A percentile compares a stretch with the other conserved stretches of the same genome.
These are phyloP conservation scores for zebrafish (Danio rerio) DNA, from an alignment of 2,113 vertebrate species.

Conservation along the genomic window DNA sequence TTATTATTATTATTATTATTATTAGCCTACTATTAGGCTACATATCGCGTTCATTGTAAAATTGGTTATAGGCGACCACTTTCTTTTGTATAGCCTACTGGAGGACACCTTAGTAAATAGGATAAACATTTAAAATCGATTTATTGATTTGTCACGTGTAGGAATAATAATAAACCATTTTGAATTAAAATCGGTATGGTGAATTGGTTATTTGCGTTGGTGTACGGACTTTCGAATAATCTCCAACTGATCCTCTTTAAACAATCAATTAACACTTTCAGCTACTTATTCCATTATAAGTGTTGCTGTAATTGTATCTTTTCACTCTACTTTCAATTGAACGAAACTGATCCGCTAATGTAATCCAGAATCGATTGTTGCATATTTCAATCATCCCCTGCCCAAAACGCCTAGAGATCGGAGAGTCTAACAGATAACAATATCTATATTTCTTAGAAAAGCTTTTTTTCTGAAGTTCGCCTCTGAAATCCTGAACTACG, in stretches of 20 bases:
- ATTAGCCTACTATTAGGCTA: no score
- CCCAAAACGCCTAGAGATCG: background rate
- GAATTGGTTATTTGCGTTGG: background rate
- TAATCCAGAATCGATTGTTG: conserved; percentile 40
- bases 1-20: no score
- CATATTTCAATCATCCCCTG: conserved; percentile 37
- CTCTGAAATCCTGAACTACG: background rate
- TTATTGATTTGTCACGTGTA: conserved; percentile 13
- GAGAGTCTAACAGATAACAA: no score
- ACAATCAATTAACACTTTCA: conserved; percentile 35
- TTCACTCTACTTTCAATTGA: conserved; percentile 39
- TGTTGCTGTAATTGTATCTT: conserved; percentile 39
- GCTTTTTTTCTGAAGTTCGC: background rate
- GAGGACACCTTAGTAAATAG: background rate
- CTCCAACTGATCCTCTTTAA: conserved; percentile 19
- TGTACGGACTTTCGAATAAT: background rate
- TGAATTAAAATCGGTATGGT: conserved; percentile 5
- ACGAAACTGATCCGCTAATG: conserved; percentile 44
- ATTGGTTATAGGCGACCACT: background rate
- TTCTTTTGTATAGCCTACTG: background rate
- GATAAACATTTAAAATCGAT: conserved; percentile 8
- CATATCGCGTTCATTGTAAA: background rate
- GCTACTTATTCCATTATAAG: conserved; percentile 15
- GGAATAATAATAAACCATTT: background rate
- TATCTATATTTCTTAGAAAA: background rate